phyloP scores from a whole-genome alignment of 2,888 invertebrate genomes.

The Chrysina gloriosa region DNA sequence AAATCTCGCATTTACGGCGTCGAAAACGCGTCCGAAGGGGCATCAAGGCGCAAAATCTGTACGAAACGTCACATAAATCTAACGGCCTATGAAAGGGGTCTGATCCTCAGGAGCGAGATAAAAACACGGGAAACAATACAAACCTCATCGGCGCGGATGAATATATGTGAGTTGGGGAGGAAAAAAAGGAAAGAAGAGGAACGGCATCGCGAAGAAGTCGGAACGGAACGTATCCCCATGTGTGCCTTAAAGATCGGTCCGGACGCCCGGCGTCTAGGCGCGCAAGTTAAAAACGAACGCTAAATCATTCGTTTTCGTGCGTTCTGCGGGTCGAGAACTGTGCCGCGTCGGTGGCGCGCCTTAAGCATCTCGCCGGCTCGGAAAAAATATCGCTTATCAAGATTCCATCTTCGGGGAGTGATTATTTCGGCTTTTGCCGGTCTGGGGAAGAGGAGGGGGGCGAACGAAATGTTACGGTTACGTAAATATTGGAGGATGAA shows the following conservation, averaged over 20 bases:
- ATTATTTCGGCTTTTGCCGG: slow-evolving; percentile 3
- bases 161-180: slow-evolving; percentile 35
- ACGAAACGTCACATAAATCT: slow-evolving; percentile 29
- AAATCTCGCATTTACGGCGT: too few species aligned
- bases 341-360: not conserved
- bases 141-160: slow-evolving; percentile 38
- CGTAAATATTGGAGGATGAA: too few species aligned
- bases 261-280: slow-evolving; percentile 15
- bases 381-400: slow-evolving; percentile 9
- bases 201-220: too few species aligned
- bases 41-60: slow-evolving; percentile 22
- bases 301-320: slow-evolving; percentile 27
- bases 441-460: too few species aligned
- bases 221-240: slow-evolving; percentile 24
- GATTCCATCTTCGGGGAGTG: slow-evolving; percentile 8
- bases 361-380: not conserved
- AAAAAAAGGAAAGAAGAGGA: too few species aligned
- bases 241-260: slow-evolving; percentile 30
- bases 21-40: too few species aligned
- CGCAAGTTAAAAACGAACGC: slow-evolving; percentile 29
- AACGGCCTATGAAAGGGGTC: slow-evolving; percentile 17
- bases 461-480: too few species aligned
- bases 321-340: not conserved
- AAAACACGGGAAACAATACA: slow-evolving; percentile 41
- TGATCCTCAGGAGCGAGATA: slow-evolving; percentile 37